phyloP scores from a whole-genome alignment of 53 echinoderm and acorn worm genomes.

The Holothuria leucospilota region DNA sequence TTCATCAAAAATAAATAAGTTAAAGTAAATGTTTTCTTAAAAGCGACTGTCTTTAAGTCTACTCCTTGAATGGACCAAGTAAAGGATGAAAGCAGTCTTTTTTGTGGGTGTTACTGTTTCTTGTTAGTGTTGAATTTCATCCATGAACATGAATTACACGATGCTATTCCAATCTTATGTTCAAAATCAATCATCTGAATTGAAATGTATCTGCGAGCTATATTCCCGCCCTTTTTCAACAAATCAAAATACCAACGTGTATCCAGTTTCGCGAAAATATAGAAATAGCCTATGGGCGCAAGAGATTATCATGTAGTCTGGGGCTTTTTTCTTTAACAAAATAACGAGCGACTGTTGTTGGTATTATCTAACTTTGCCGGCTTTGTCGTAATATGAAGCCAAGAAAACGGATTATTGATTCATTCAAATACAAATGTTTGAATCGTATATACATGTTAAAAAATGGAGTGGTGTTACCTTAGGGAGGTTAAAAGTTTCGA shows the following conservation, averaged over 20 bases:
- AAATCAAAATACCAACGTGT: slow-evolving; percentile 41
- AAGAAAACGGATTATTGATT: slow-evolving; percentile 41
- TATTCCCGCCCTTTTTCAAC: slow-evolving; percentile 38
- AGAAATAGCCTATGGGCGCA: slow-evolving; percentile 8
- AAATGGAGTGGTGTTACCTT: slow-evolving; percentile 1
- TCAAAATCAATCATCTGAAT: slow-evolving; percentile 41
- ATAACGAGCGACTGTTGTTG: slow-evolving; percentile 25
- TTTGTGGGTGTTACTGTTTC: slow-evolving; percentile 34
- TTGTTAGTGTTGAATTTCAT: slow-evolving; percentile 40
- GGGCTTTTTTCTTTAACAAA: slow-evolving; percentile 28
- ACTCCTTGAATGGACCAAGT: not conserved
- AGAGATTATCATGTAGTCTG: slow-evolving; percentile 32
- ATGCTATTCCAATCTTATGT: slow-evolving; percentile 41
- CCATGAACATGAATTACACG: slow-evolving; percentile 45
- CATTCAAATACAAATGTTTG: slow-evolving; percentile 34
- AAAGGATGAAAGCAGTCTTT: not conserved
- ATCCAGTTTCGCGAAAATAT: slow-evolving; percentile 48
- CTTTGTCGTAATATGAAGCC: slow-evolving; percentile 34
- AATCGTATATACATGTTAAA: slow-evolving; percentile 30
- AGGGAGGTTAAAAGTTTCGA: slow-evolving; percentile 50
- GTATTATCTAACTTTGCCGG: slow-evolving; percentile 18
- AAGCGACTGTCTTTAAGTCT: slow-evolving; percentile 45
- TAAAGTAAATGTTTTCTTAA: slow-evolving; percentile 36
- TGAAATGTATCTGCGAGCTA: slow-evolving; percentile 32
- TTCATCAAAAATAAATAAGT: not conserved